Evolutionary conservation across 2,113 vertebrate species (phyloP), one percentile per base, ranked within the genome.

Genomic region (Paradisaea rubra): DNA sequence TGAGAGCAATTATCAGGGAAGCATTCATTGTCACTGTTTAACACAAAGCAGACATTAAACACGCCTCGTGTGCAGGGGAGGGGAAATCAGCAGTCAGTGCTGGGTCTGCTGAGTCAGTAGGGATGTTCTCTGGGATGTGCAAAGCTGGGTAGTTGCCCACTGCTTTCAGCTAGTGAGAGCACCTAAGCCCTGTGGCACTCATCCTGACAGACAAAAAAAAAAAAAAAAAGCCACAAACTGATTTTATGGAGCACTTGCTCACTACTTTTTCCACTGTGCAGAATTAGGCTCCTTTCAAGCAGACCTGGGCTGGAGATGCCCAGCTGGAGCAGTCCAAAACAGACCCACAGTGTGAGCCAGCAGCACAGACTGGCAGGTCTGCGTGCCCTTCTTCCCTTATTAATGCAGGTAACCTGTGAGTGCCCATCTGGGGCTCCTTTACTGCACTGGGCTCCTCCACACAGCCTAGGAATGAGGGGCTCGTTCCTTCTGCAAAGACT

Each of bases 1-100:
- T 27, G 68, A 83, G 76, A 90, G 24, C 92, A 84, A 63, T 92
- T 95, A 91, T 20, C 54, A 74, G 79, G 72, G 70, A 81, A 84
- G 28, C 14, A 17, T 82, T 93, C 18, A 28, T 88, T 95, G 86
- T 90, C 56, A 28, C 66, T 52, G 39, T 44, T 86, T 25, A 93
- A 35, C 57, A 86, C 63, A 87, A 80, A 39, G 56, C 33, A 91
- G 54, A 56, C 70, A 66, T 81, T 86, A 80, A 77, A 88, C 63
- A 65, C 4, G 13, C 45, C 69, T 59, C 1, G 1, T 71, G 87
- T 52, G 68, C 70, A 53, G 78, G 20, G 39, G 37, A 28, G 44
- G 52, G 35, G 37, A 24, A 71, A 41, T 10, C 65, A 77, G 35
- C 27, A 54, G 27, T 63, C 88, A 64, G 37, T 21, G 41, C 18